phyloP scores from a whole-genome alignment of 2,797 vertebrate genomes.

The Peromyscus aztecus region DNA sequence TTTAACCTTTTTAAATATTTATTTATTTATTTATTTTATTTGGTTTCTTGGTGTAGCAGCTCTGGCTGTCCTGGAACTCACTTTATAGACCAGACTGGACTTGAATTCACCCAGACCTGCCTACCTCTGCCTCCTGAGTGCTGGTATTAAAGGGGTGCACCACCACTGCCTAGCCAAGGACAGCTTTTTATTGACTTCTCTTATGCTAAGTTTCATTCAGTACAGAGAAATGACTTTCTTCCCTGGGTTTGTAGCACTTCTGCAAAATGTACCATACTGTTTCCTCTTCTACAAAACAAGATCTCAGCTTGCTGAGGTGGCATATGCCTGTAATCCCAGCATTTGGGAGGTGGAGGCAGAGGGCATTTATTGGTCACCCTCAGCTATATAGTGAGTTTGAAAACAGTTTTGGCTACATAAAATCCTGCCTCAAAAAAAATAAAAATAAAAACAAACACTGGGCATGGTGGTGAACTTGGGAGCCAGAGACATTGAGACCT shows the following conservation, averaged over 20 bases:
- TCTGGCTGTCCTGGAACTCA: no score
- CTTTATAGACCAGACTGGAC: not conserved
- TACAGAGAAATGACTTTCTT: slow-evolving; percentile 18
- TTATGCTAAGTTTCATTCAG: not conserved
- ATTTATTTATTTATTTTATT: no score
- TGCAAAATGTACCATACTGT: not conserved
- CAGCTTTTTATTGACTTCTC: not conserved
- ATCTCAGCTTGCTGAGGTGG: not conserved
- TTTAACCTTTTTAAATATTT: not conserved
- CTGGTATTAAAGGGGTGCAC: not conserved
- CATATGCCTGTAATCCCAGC: not conserved
- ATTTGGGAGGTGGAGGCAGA: not conserved
- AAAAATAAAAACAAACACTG: not conserved
- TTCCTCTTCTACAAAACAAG: slow-evolving; percentile 13
- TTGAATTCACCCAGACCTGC: not conserved
- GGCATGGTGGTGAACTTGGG: not conserved
- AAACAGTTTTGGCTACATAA: not conserved
- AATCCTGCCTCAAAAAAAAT: not conserved
- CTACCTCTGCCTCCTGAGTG: not conserved
- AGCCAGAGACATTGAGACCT: not conserved
- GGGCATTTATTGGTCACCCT: not conserved
- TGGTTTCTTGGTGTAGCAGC: no score
- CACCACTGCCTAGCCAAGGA: not conserved
- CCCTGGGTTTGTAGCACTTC: not conserved
- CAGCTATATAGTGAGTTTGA: not conserved